Base-by-base conservation (phyloP, 2,888 invertebrate species). In the Cistogaster globosa region DNA sequence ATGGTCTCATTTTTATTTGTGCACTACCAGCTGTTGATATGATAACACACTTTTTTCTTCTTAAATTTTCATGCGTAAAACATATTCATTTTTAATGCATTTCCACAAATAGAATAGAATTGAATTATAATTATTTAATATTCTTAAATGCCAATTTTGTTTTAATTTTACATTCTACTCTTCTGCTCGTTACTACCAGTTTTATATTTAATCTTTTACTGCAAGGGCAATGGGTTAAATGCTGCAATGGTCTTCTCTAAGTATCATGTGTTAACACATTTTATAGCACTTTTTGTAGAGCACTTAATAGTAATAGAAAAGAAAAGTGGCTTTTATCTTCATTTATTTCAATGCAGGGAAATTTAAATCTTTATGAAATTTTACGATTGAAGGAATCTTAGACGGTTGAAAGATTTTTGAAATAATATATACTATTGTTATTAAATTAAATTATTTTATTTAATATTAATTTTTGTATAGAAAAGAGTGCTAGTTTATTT, bases 81-180 rank as follows among this genome's bases (percentile, higher is more conserved):
- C 32, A 45, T 42, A 63, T 32, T 63, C 32, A 57, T 14, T 78
- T 20, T 14, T 42, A 68, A 45, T 77, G 58, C 48, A 68, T 53
- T 60, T 36, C 3, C 0, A 20, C 20, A 22, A 42, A 42, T 42
- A 42, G 42, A 53, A 11, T 20, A 22, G n/a, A 12, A 63, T 36
- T 36, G 62, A 36, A 55, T 71, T 63, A 71, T 78, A 71, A 71
- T 63, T 63, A 51, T 36, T 76, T 82, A 76, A 82, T 76, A 76
- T 57, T 69, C 62, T 76, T 69, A 82, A 82, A 82, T 81, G 63
- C 63, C 75, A 76, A 63, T 82, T 76, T 57, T 16, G 55, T 18
- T 69, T 81, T 75, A 57, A 38, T 58, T 72, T 16, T 26, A 16
- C 42, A 32, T 58, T 57, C 45, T 14, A 3, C n/a, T 5, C 20